Percentiles rank a stretch among this genome's conserved stretches.
phyloP scores from a whole-genome alignment of 2,888 invertebrate genomes.

The Heliconius aoede region DNA sequence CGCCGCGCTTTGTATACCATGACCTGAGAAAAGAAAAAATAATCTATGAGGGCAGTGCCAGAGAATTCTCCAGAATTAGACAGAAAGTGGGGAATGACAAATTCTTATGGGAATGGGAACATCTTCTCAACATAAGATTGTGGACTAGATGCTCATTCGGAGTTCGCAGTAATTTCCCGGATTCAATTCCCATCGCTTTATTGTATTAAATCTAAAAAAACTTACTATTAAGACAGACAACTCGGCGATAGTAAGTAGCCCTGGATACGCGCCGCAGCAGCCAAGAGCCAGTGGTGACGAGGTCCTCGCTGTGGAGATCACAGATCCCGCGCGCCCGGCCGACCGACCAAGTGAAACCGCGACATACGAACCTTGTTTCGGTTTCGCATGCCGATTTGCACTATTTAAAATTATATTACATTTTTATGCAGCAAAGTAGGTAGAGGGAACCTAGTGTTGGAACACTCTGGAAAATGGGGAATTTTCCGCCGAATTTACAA shows the following conservation, averaged over 20 bases:
- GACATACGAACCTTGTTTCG: conserved; percentile 87
- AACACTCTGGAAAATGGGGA: too few relatives aligned
- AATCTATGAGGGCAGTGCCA: too few relatives aligned
- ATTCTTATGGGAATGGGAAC: too few relatives aligned
- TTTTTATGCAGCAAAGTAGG: not conserved
- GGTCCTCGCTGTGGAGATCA: conserved; percentile 91
- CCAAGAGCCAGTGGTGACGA: conserved; percentile 90
- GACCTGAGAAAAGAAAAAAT: too few relatives aligned
- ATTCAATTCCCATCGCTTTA: not conserved
- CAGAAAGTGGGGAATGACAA: too few relatives aligned
- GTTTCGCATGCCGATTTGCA: conserved; percentile 86
- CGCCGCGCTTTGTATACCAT: too few relatives aligned
- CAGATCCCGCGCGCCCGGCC: conserved; percentile 53
- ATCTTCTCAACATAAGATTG: too few relatives aligned
- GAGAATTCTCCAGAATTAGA: too few relatives aligned
- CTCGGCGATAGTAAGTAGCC: conserved; percentile 90
- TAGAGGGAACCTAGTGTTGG: too few relatives aligned
- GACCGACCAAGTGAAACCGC: conserved; percentile 85
- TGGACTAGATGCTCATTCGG: too few relatives aligned
- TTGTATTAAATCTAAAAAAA: conserved; percentile 38
- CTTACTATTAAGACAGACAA: conserved; percentile 93
- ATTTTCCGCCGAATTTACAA: too few relatives aligned
- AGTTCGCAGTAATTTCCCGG: too few relatives aligned
- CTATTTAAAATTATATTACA: conserved; percentile 57
- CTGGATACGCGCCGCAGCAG: conserved; percentile 83